Base-by-base conservation (phyloP, 2,888 invertebrate species). In the Leptodirus hochenwartii region DNA sequence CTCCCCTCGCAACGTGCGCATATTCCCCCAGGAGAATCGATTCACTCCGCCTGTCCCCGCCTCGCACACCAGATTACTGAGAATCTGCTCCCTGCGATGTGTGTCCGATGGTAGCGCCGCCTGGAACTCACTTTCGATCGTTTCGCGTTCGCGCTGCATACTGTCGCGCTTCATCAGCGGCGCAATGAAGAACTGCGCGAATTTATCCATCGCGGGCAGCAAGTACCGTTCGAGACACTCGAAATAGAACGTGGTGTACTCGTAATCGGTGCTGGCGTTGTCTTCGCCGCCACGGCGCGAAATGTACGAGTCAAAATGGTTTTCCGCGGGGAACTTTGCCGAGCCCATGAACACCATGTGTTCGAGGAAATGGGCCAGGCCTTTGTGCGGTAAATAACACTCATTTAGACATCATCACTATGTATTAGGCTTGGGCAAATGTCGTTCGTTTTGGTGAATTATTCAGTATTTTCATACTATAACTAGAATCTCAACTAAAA, bases 281-380 rank as follows among this genome's bases (percentile, higher is more conserved):
- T 77, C 75, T 5, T 70, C 73, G 4, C 90, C 91, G 3, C 88
- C 87, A 49, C 76, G 72, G 62, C 76, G 79, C 61, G 70, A 72
- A 14, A 84, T 67, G 41, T 75, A 82, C 2, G 76, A 60, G 56
- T 84, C 82, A 46, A 84, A 81, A 39, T 74, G 76, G 51, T 85
- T 85, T 57, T 90, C 88, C 47, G 69, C 64, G 5, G 79, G 84
- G 51, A 76, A 90, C 49, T 85, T 88, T 46, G 77, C 66, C 40
- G 84, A 87, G 17, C 90, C 91, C 88, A 90, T 90, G 47, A 88
- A 91, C 13, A 91, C 77, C 88, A 91, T 84, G 50, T 85, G 85
- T 45, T 85, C 85, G 3, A 85, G 61, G 49, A 85, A 84, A 51
- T 85, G 85, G 1, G 84, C 80, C 49, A 85, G 30, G 15, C n/a